Base-by-base conservation (phyloP, 2,888 invertebrate genomes). In the Hirtodrosophila alboralis region DNA sequence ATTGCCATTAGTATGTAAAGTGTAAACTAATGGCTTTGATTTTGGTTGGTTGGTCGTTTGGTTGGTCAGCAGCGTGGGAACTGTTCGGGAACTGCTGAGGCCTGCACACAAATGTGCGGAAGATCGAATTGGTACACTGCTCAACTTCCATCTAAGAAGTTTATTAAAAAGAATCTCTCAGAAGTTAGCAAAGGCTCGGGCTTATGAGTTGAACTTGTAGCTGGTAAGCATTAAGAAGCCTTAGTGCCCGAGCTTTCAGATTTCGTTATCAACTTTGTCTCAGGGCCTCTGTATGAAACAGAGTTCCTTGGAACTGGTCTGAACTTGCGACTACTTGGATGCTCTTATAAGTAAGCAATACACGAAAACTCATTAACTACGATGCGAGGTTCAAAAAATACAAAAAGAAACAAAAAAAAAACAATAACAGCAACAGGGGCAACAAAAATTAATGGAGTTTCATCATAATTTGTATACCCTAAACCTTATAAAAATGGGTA, bases 21-120 rank as follows among this genome's bases (percentile, higher is more conserved):
- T 88, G 88, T 87, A 87, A 89, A 87, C 86, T 89, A 86, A 89
- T 87, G 78, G 83, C 73, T 86, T 79, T 75, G 64, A 83, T 85
- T 68, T 80, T 67, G 58, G 59, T 45, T 67, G 58, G 59, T 45
- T 67, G 58, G 59, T 45, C 63, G 49, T 41, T 28, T 30, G 36
- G 34, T 47, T 47, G 30, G 31, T n/a, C 52, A 72, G 75, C 74
- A 87, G 87, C 86, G 86, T 87, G 86, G 86, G 86, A 87, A 86
- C 84, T 57, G 44, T 43, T 27, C 18, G 31, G 37, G 13, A 27
- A 37, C 13, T 16, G 13, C n/a, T 14, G 13, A 12, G 16, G 14
- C 13, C 30, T 36, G 40, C 31, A 12, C 7, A 31, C 34, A 43
- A 41, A 30, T 49, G 23, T 21, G 51, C 8, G 18, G 38, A 38